Conservation (phyloP, 1,140 invertebrate species). For the Lanistes nyassanus region DNA sequence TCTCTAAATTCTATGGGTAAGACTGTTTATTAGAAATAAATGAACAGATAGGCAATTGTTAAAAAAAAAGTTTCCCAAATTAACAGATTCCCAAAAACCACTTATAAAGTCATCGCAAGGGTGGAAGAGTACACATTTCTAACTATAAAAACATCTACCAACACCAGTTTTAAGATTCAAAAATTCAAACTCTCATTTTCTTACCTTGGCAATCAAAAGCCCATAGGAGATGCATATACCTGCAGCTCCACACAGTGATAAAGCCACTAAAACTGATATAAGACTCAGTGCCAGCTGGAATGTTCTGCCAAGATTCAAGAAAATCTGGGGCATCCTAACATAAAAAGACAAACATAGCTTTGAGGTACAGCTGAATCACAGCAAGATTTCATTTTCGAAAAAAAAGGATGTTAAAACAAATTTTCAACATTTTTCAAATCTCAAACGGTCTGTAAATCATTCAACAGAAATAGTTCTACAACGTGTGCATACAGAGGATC, state of each 20-base stretch:
- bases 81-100: too few species aligned
- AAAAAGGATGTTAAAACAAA: too few species aligned
- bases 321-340: conserved; percentile 18
- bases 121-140: too few species aligned
- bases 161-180: background rate
- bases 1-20: background rate
- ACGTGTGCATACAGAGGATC: background rate
- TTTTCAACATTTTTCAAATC: too few species aligned
- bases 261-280: conserved; percentile 22
- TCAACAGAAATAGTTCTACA: background rate
- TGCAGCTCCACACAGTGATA: conserved; percentile 35
- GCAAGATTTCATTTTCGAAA: too few species aligned
- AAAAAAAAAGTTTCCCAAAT: too few species aligned
- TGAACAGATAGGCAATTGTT: too few species aligned
- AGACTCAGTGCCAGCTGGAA: conserved; percentile 1
- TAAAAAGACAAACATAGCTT: background rate
- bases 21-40: background rate
- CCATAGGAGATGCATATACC: conserved; percentile 33
- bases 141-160: background rate
- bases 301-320: conserved; percentile 5
- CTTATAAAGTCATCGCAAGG: too few species aligned
- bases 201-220: conserved; percentile 33
- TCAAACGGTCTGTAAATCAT: background rate
- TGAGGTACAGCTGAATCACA: too few species aligned
- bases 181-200: background rate